These are phyloP conservation scores for Drepana falcataria DNA, from an alignment of 2,888 invertebrate genomes.

Conservation along the genomic window DNA sequence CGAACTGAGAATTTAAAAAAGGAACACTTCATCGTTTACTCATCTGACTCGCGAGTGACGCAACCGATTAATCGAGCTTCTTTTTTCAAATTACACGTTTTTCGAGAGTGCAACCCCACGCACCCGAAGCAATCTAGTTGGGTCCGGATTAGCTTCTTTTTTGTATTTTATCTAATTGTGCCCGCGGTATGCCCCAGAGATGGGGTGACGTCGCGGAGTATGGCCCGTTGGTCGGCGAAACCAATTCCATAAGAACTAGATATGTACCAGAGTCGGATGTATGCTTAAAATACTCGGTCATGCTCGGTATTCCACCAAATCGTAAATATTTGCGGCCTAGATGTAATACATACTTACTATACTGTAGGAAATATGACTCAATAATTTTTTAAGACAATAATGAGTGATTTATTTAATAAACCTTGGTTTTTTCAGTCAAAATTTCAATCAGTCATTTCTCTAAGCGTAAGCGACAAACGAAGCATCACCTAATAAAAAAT, in stretches of 20 bases:
- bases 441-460: neutral
- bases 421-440: slow-evolving; percentile 4
- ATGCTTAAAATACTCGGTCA: slow-evolving; percentile 9
- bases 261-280: slow-evolving; percentile 48
- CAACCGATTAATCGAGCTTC: slow-evolving; percentile 3
- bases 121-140: slow-evolving; percentile 46
- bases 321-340: too few species aligned
- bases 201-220: slow-evolving; percentile 59
- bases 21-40: neutral
- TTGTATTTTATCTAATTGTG: slow-evolving; percentile 68
- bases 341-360: too few species aligned
- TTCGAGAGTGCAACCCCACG: slow-evolving; percentile 25
- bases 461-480: neutral
- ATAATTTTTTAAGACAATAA: too few species aligned
- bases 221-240: slow-evolving; percentile 51
- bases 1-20: slow-evolving; percentile 4
- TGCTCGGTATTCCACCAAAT: neutral
- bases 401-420: too few species aligned
- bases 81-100: slow-evolving; percentile 23
- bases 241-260: slow-evolving; percentile 67
- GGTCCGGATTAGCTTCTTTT: slow-evolving; percentile 46
- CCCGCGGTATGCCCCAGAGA: slow-evolving; percentile 63
- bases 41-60: slow-evolving; percentile 1
- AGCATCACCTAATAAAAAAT: slow-evolving; percentile 4
- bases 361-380: too few species aligned